Percentiles rank a stretch among this genome's conserved stretches.
Conservation (phyloP, 2,888 invertebrate genomes). For the Ornithoptera alexandrae region DNA sequence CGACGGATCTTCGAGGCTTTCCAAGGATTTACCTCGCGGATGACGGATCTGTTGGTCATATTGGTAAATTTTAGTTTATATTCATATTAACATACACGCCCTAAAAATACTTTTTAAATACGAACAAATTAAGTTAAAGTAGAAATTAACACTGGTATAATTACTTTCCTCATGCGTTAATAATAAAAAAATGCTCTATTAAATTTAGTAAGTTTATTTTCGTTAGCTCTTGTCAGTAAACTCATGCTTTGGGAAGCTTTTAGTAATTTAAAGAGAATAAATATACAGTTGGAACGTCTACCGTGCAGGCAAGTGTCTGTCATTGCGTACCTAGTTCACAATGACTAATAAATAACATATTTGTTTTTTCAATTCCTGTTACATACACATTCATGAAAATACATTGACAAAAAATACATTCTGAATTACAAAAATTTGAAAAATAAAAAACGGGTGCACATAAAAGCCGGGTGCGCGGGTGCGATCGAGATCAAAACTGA, state of each 20-base stretch:
- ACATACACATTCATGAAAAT: slow-evolving; percentile 36
- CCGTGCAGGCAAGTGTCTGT: slow-evolving; percentile 51
- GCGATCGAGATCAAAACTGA: slow-evolving; percentile 60
- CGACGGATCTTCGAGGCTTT: slow-evolving; percentile 89
- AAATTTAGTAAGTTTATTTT: slow-evolving; percentile 15
- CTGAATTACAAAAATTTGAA: slow-evolving; percentile 45
- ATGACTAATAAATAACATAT: not conserved
- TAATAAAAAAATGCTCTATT: slow-evolving; percentile 17
- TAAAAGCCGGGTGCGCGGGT: slow-evolving; percentile 72
- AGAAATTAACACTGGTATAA: slow-evolving; percentile 3
- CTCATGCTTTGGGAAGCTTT: slow-evolving; percentile 31
- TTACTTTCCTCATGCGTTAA: slow-evolving; percentile 31
- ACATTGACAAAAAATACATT: slow-evolving; percentile 53
- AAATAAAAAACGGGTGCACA: slow-evolving; percentile 56
- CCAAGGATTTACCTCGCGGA: slow-evolving; percentile 91
- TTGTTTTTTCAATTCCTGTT: slow-evolving; percentile 1
- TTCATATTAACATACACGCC: not conserved
- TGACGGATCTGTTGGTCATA: slow-evolving; percentile 83
- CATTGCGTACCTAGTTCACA: slow-evolving; percentile 33
- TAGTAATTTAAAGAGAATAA: slow-evolving; percentile 28
- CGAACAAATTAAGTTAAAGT: slow-evolving; percentile 1
- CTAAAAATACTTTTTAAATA: slow-evolving; percentile 33
- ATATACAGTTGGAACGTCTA: slow-evolving; percentile 43
- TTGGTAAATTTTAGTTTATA: slow-evolving; percentile 5
- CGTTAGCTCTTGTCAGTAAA: slow-evolving; percentile 25